These are phyloP conservation scores for Agelas oroides DNA, from an alignment of 37 sponge, comb jelly and placozoan species.

Conservation along the genomic window DNA sequence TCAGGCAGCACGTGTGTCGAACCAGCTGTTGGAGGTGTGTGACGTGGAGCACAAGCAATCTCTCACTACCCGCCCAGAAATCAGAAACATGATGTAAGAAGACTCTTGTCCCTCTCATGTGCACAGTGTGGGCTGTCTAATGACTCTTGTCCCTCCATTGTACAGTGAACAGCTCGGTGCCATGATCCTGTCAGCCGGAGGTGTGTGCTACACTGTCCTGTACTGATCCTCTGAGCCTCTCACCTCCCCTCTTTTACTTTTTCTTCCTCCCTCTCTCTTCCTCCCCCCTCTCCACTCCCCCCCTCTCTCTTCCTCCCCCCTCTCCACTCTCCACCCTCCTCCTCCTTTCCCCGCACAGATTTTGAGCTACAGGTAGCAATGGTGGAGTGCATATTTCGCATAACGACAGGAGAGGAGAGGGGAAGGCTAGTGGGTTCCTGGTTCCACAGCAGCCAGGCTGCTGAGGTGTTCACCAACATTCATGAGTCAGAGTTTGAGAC, in stretches of 20 bases:
- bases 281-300: too few relatives aligned
- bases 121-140: too few relatives aligned
- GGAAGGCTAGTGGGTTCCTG: background rate
- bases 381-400: slow-evolving; percentile 45
- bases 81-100: slow-evolving; percentile 13
- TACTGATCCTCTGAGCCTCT: too few relatives aligned
- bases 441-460: background rate
- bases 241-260: too few relatives aligned
- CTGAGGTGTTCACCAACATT: slow-evolving; percentile 7
- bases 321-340: background rate
- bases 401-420: slow-evolving; percentile 26
- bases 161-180: slow-evolving; percentile 10
- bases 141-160: background rate
- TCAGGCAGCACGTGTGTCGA: slow-evolving; percentile 30
- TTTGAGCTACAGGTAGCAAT: slow-evolving; percentile 51
- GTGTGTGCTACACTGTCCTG: background rate
- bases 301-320: too few relatives aligned
- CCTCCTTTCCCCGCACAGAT: slow-evolving; percentile 8
- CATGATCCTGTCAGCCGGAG: slow-evolving; percentile 25
- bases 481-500: slow-evolving; percentile 46
- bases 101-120: background rate
- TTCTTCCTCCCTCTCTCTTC: too few relatives aligned
- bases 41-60: background rate
- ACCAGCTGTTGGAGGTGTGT: slow-evolving; percentile 36
- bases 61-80: background rate